phyloP scores from a whole-genome alignment of 2,113 vertebrate genomes.

The Hipposideros armiger region DNA sequence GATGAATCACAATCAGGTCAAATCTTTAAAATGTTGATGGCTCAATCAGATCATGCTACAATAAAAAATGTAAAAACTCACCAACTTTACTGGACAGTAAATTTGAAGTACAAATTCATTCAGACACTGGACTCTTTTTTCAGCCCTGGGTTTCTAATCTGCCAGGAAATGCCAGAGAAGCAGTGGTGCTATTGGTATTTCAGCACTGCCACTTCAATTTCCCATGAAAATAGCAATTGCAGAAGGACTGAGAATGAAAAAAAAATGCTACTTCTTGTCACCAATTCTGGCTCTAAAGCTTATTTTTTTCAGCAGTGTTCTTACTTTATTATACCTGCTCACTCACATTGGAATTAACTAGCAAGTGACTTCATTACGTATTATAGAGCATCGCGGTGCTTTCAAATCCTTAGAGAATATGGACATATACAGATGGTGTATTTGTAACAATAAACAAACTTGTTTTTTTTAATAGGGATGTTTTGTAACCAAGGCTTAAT shows the following conservation, averaged over 20 bases:
- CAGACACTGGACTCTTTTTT: background rate
- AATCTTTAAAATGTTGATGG: background rate
- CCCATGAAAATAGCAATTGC: slow-evolving; percentile 43
- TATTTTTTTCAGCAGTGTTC: background rate
- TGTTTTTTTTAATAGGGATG: background rate
- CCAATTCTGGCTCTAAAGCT: background rate
- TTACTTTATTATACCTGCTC: background rate
- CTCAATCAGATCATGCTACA: background rate
- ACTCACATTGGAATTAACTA: slow-evolving; percentile 35
- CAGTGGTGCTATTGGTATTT: background rate
- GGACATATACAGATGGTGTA: background rate
- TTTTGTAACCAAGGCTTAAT: slow-evolving; percentile 31
- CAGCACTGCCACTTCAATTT: slow-evolving; percentile 26
- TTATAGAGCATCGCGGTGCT: background rate
- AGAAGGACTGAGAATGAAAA: background rate
- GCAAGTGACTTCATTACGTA: background rate
- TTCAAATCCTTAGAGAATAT: background rate
- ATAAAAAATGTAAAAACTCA: background rate
- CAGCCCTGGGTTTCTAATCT: background rate
- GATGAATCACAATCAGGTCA: background rate
- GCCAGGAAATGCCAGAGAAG: background rate
- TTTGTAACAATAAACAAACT: background rate
- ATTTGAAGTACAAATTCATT: background rate
- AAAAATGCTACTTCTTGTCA: background rate
- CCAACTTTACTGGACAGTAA: background rate